Evolutionary conservation across 2,797 vertebrate genomes (phyloP), one percentile per base, ranked within the genome.

Genomic region (Acanthurus lineatus): DNA sequence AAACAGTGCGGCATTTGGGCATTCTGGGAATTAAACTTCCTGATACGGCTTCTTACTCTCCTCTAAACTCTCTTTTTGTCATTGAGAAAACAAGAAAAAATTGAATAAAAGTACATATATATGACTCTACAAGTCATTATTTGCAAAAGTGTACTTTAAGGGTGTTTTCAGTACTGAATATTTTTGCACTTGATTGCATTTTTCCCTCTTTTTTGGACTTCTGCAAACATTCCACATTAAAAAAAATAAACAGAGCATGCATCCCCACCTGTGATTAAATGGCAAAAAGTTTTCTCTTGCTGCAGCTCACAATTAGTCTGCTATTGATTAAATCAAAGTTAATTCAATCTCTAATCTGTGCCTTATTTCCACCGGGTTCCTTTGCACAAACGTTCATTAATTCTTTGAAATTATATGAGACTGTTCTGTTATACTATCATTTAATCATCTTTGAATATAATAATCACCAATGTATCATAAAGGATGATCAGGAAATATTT

Each of bases 401-500:
- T 87, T 89, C 73, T 86, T 88, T 82, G 76, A 85, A 86, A 83
- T 83, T 58, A 86, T 87, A 89, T 84, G 79, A 87, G 75, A 63
- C 80, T 60, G 73, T 81, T 85, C 82, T 83, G 86, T 86, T 88
- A 84, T 64, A 60, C 81, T 77, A 90, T 91, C 82, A 85, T 91
- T 92, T 91, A 90, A 93, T 94, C 88, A 92, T 89, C 83, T 74
- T 71, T 19, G 81, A 90, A 89, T 85, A 86, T 85, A 91, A 92
- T 91, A 84, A 91, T 92, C 87, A 85, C 82, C 81, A 85, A 85
- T 91, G 86, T 90, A 92, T 92, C 91, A 92, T 79, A 81, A 76
- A 67, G 79, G 67, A 85, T 83, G 79, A 93, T 91, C 92, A 90
- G 91, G 91, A 93, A 92, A 88, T 88, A 88, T 91, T 93, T 92